phyloP scores from a whole-genome alignment of 2,888 invertebrate genomes.

The Troglohyphantes excavatus region DNA sequence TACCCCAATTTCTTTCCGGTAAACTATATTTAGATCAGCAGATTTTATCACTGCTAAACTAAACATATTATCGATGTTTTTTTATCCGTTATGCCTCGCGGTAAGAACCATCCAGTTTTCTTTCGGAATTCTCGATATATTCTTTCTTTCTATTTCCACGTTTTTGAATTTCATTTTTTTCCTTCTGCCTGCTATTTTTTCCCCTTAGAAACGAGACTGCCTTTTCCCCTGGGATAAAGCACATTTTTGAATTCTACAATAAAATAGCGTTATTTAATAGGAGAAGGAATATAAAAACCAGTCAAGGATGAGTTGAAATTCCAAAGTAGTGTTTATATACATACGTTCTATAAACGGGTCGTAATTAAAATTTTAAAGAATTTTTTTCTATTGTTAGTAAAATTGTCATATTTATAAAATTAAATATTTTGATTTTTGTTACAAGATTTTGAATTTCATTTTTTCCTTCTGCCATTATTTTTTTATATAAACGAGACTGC shows the following conservation, averaged over 20 bases:
- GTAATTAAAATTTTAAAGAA: too few relatives aligned
- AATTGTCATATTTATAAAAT: too few relatives aligned
- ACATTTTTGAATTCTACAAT: not conserved
- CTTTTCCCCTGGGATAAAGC: not conserved
- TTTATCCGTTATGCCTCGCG: conserved; percentile 6
- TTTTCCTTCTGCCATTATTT: not conserved
- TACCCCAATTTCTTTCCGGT: conserved; percentile 17
- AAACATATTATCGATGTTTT: conserved; percentile 70
- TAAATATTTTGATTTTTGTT: too few relatives aligned
- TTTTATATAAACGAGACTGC: not conserved
- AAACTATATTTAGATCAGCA: conserved; percentile 69
- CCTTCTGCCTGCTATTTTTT: not conserved
- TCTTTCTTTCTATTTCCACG: not conserved
- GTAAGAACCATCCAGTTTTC: not conserved
- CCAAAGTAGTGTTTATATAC: too few relatives aligned
- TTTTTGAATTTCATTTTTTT: conserved; percentile 3
- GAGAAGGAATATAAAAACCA: too few relatives aligned
- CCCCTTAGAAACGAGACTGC: not conserved
- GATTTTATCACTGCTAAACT: conserved; percentile 68
- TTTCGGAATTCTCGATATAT: not conserved
- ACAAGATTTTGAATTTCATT: not conserved
- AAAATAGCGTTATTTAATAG: not conserved
- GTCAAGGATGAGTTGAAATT: too few relatives aligned
- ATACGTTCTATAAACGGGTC: too few relatives aligned
- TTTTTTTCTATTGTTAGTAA: not conserved